These are phyloP conservation scores for Euplexia lucipara DNA, from an alignment of 2,888 invertebrate genomes.

Conservation along the genomic window DNA sequence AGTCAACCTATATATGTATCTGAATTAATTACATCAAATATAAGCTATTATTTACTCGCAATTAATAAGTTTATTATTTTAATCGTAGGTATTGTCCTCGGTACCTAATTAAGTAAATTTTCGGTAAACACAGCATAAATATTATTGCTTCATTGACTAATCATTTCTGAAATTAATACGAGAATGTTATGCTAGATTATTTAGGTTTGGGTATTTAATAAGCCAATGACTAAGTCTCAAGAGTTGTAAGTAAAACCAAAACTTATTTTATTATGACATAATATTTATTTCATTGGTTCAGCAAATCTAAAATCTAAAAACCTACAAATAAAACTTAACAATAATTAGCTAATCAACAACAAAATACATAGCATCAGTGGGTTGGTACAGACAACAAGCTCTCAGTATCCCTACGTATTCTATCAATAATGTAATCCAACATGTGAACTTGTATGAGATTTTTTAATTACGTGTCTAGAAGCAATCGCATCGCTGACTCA, in stretches of 20 bases:
- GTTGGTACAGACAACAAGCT: constrained; percentile 67
- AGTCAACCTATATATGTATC: too few species aligned
- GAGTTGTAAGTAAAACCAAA: constrained; percentile 43
- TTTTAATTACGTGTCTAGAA: constrained; percentile 54
- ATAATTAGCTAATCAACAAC: constrained; percentile 77
- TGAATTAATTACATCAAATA: background rate
- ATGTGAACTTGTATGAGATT: constrained; percentile 25
- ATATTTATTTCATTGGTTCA: constrained; percentile 85
- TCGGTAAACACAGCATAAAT: background rate
- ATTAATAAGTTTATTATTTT: background rate
- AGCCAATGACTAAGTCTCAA: background rate
- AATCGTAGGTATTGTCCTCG: too few species aligned
- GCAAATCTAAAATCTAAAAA: constrained; percentile 64
- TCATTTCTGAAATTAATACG: background rate
- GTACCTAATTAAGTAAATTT: background rate
- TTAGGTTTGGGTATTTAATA: too few species aligned
- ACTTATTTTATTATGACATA: constrained; percentile 55
- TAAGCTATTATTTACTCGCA: background rate
- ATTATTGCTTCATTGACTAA: background rate
- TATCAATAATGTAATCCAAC: constrained; percentile 49
- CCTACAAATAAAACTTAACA: constrained; percentile 61
- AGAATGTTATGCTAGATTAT: too few species aligned
- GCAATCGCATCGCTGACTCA: constrained; percentile 78
- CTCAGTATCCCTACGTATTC: constrained; percentile 41
- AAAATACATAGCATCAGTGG: constrained; percentile 82